Evolutionary conservation across 2,888 invertebrate genomes (phyloP).

Genomic region (Xylocampa areola): DNA sequence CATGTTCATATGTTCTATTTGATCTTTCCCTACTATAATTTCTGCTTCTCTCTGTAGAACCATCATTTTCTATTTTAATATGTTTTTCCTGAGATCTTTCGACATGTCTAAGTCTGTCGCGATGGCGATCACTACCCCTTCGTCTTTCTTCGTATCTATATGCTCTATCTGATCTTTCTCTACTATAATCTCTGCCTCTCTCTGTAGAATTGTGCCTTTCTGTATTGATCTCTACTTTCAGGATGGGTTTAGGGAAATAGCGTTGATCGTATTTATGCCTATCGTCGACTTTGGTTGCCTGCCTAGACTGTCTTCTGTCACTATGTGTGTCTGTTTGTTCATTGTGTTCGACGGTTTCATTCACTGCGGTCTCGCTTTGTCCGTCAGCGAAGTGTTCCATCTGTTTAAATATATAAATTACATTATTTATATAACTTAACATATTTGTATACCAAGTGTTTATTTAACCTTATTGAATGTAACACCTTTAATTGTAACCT

Average conservation of each 20-base stretch:
- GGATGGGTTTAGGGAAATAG: conserved; percentile 25
- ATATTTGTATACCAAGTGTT: no score
- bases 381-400: conserved; percentile 63
- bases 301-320: conserved; percentile 1
- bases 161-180: conserved; percentile 17
- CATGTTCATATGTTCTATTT: conserved; percentile 11
- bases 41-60: conserved; percentile 15
- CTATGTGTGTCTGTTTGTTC: conserved; percentile 5
- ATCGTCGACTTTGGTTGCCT: conserved; percentile 3
- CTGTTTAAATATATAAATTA: conserved; percentile 37
- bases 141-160: conserved; percentile 8
- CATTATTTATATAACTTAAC: conserved; percentile 16
- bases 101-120: conserved; percentile 12
- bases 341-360: conserved; percentile 5
- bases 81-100: conserved; percentile 24
- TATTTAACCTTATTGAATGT: no score
- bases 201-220: conserved; percentile 22
- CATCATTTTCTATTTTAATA: conserved; percentile 27
- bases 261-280: conserved; percentile 17
- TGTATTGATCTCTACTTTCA: conserved; percentile 14
- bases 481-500: background rate
- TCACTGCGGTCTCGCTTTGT: conserved; percentile 17
- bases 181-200: conserved; percentile 13
- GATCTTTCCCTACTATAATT: conserved; percentile 17
- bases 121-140: conserved; percentile 21